These are phyloP conservation scores for Ia io DNA, from an alignment of 2,113 vertebrate species.

Conservation along the genomic window DNA sequence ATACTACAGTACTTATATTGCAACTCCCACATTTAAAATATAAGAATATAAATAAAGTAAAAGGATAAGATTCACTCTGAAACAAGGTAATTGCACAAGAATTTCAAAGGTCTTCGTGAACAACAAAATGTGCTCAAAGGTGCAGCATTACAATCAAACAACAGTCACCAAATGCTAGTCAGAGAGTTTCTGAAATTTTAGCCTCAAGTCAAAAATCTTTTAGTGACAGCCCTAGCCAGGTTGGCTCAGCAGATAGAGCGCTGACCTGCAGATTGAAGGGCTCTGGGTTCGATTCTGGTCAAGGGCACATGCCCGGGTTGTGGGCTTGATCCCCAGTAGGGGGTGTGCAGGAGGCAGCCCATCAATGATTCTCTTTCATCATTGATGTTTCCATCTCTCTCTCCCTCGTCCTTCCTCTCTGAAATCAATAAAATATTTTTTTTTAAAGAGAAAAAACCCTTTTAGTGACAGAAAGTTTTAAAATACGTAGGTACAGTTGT, in stretches of 20 bases:
- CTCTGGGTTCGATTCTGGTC: too few relatives aligned
- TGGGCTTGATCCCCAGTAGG: too few relatives aligned
- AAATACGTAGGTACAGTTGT: not conserved
- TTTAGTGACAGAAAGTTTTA: not conserved
- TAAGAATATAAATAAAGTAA: not conserved
- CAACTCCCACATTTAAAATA: not conserved
- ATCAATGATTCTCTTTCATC: too few relatives aligned
- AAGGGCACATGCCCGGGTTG: too few relatives aligned
- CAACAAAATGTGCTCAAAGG: not conserved
- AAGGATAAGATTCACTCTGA: slow-evolving; percentile 5
- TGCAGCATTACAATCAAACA: not conserved
- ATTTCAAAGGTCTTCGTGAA: not conserved
- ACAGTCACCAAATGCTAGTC: not conserved
- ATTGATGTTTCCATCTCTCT: too few relatives aligned
- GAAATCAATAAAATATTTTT: too few relatives aligned
- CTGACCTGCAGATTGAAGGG: too few relatives aligned
- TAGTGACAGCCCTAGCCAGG: not conserved
- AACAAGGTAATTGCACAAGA: not conserved
- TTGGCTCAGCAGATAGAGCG: too few relatives aligned
- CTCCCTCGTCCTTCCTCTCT: too few relatives aligned
- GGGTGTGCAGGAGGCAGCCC: too few relatives aligned
- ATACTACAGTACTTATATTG: not conserved
- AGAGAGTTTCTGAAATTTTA: not conserved
- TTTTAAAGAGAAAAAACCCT: not conserved
- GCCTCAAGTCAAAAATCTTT: not conserved